phyloP scores from a whole-genome alignment of 2,888 invertebrate genomes.

The Leucophora obtusa region DNA sequence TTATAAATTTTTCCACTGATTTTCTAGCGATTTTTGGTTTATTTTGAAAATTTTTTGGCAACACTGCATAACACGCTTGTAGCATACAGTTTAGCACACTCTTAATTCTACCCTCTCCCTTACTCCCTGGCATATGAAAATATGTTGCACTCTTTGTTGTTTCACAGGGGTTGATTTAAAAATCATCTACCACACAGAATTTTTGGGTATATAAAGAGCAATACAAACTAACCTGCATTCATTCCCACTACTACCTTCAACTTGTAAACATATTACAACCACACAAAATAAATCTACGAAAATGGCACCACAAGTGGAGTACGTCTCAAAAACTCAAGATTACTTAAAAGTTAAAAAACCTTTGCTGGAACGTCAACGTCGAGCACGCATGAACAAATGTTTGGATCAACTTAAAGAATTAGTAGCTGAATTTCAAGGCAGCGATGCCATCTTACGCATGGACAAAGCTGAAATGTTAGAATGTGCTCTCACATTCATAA shows the following conservation, averaged over 20 bases:
- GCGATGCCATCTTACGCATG: conserved; percentile 91
- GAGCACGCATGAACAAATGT: conserved; percentile 93
- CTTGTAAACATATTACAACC: conserved; percentile 35
- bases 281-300: conserved; percentile 5
- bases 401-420: conserved; percentile 92
- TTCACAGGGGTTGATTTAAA: not conserved
- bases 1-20: too few species aligned
- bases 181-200: not conserved
- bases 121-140: too few species aligned
- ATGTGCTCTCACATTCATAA: conserved; percentile 90
- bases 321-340: conserved; percentile 89
- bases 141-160: too few species aligned
- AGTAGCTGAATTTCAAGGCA: conserved; percentile 88
- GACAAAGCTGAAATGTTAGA: conserved; percentile 95
- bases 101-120: not conserved
- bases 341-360: conserved; percentile 96
- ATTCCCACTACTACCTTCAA: conserved; percentile 55
- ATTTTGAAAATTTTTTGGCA: too few species aligned
- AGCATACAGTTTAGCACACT: not conserved
- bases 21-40: too few species aligned
- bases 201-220: conserved; percentile 59
- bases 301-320: conserved; percentile 65
- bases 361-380: conserved; percentile 91
- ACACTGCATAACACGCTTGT: not conserved
- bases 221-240: conserved; percentile 48